These are phyloP conservation scores for Rhogogaster chlorosoma DNA, from an alignment of 2,888 invertebrate genomes.

Conservation along the genomic window DNA sequence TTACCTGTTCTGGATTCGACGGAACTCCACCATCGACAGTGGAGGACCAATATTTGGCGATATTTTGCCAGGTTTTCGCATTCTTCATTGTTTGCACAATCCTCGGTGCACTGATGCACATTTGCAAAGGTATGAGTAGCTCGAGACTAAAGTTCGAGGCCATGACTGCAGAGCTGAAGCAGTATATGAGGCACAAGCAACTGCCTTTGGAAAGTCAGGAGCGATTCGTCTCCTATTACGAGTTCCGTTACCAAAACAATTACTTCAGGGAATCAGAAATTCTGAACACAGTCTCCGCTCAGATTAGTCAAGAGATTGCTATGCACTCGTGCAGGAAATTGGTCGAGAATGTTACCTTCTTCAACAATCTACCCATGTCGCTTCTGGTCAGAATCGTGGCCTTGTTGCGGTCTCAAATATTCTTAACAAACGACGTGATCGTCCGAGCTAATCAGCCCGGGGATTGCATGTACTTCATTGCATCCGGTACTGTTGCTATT, in stretches of 20 bases:
- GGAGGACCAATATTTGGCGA: constrained; percentile 68
- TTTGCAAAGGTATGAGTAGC: constrained; percentile 68
- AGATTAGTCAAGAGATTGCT: constrained; percentile 78
- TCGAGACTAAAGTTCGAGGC: constrained; percentile 71
- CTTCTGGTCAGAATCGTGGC: constrained; percentile 79
- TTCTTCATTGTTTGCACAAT: constrained; percentile 65
- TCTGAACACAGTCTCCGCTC: constrained; percentile 68
- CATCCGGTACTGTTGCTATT: constrained; percentile 80
- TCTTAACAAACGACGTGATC: constrained; percentile 80
- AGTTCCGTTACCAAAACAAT: constrained; percentile 71
- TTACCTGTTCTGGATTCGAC: constrained; percentile 69
- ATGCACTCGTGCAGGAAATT: constrained; percentile 80
- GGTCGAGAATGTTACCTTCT: constrained; percentile 80
- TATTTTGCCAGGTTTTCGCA: constrained; percentile 63
- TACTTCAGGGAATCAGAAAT: constrained; percentile 73
- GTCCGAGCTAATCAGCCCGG: constrained; percentile 79
- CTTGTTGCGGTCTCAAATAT: constrained; percentile 79
- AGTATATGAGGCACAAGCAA: constrained; percentile 73
- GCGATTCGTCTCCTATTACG: constrained; percentile 70
- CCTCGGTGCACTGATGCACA: constrained; percentile 67
- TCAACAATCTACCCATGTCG: constrained; percentile 78
- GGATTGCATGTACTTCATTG: constrained; percentile 81
- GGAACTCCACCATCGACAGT: constrained; percentile 60
- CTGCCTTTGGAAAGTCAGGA: constrained; percentile 66
- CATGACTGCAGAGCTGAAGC: constrained; percentile 67